Base-by-base conservation (phyloP, 1,140 invertebrate species). In the Propsilocerus akamusi region DNA sequence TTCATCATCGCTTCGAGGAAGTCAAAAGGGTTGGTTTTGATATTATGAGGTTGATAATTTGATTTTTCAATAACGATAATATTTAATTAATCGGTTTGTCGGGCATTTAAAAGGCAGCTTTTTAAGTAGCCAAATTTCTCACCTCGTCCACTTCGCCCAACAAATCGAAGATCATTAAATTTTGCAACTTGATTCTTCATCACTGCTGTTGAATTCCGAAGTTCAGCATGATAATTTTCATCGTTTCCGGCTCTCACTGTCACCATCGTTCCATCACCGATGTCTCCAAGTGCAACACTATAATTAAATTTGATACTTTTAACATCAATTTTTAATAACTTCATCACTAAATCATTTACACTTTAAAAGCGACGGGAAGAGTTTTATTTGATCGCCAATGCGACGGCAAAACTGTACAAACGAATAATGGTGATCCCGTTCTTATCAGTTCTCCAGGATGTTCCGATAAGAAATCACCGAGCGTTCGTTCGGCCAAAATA, bases 371-470 rank as follows among this genome's bases (percentile, higher is more conserved):
- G 49, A 88, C 83, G 11, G 93, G 94, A 14, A 97, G 70, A 0
- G 92, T 96, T 68, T 98, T 98, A 69, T 97, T 97, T n/a, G 89
- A 93, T 47, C 93, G 73, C 93, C 93, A 97, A 66, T 97, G 94
- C 1, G 81, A 77, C 34, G 93, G 93, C 49, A 97, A 68, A 24
- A 86, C 84, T 7, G 91, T 91, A 67, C 92, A 97, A 23, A 96
- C 83, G 58, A 96, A 83, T 60, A 92, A 77, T 12, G 86, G 86
- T 61, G 87, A 93, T 53, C 92, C 93, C 11, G 93, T 97, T 58
- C 89, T 72, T 52, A 95, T 85, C 53, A 97, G 71, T 66, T 96
- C 91, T 4, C 88, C 88, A 0, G 83, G 86, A 69, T 94, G 90
- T 62, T 96, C 90, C 50, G 83, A 84, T 25, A 93, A 73, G 56